These are phyloP conservation scores for Thermophis baileyi DNA, from an alignment of 2,113 vertebrate genomes.

Conservation along the genomic window DNA sequence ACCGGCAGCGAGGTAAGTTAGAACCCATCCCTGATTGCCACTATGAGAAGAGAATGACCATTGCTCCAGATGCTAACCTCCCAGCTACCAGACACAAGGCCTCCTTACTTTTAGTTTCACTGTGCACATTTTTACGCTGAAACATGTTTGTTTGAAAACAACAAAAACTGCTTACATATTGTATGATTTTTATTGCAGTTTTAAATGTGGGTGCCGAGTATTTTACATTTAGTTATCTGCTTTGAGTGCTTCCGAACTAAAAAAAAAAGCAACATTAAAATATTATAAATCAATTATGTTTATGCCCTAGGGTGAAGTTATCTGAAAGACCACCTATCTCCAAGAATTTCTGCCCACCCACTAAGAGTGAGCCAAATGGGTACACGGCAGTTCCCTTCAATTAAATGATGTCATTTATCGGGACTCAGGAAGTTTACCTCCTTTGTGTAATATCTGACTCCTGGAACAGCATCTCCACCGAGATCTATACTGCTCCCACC, in stretches of 20 bases:
- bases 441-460: neutral
- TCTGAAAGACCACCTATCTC: neutral
- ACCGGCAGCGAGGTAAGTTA: no score
- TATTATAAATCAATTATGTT: neutral
- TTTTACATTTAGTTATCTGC: neutral
- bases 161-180: neutral
- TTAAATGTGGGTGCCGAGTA: neutral
- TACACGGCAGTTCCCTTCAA: neutral
- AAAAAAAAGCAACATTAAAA: neutral
- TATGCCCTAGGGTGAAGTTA: neutral
- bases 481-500: neutral
- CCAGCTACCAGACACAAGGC: neutral
- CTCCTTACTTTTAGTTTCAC: neutral
- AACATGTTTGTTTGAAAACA: neutral
- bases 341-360: neutral
- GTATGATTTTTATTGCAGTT: neutral
- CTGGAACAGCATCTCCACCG: neutral
- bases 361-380: neutral
- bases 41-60: neutral
- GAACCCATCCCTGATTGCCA: no score
- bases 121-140: neutral
- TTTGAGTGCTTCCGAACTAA: neutral
- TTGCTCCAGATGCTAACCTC: neutral
- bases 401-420: neutral
- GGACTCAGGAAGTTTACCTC: neutral